Conservation (phyloP, 2,888 invertebrate species). For the Parelbella ahira region DNA sequence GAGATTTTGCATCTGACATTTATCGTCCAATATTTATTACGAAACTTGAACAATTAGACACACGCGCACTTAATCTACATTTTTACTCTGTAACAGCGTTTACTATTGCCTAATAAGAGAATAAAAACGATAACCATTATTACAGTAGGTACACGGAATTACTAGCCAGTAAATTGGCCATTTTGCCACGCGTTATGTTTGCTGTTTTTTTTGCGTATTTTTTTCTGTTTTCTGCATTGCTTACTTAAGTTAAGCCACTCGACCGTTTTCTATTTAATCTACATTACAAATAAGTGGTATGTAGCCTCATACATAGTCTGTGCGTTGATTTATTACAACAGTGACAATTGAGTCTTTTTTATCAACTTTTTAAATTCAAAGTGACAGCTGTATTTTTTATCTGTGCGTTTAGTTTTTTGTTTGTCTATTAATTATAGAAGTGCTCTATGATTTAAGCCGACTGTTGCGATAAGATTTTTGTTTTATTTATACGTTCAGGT, state of each 20-base stretch:
- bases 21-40: too few relatives aligned
- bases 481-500: slow-evolving; percentile 15
- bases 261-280: slow-evolving; percentile 25
- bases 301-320: slow-evolving; percentile 17
- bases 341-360: slow-evolving; percentile 9
- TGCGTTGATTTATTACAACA: slow-evolving; percentile 21
- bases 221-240: slow-evolving; percentile 17
- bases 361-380: too few relatives aligned
- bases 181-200: slow-evolving; percentile 25
- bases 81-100: slow-evolving; percentile 4
- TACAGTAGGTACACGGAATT: slow-evolving; percentile 24
- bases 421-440: slow-evolving; percentile 7
- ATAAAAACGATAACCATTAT: slow-evolving; percentile 20
- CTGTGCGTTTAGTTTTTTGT: slow-evolving; percentile 13
- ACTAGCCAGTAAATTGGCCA: slow-evolving; percentile 25
- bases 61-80: too few relatives aligned
- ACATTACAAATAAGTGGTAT: slow-evolving; percentile 22
- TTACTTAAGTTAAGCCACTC: slow-evolving; percentile 20
- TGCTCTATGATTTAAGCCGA: not conserved
- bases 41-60: too few relatives aligned
- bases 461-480: slow-evolving; percentile 14
- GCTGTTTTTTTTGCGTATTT: slow-evolving; percentile 15
- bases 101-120: slow-evolving; percentile 14
- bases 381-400: slow-evolving; percentile 19
- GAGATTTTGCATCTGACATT: too few relatives aligned